Evolutionary conservation across 1,140 invertebrate species (phyloP).

Genomic region (Oreohelix idahoensis): DNA sequence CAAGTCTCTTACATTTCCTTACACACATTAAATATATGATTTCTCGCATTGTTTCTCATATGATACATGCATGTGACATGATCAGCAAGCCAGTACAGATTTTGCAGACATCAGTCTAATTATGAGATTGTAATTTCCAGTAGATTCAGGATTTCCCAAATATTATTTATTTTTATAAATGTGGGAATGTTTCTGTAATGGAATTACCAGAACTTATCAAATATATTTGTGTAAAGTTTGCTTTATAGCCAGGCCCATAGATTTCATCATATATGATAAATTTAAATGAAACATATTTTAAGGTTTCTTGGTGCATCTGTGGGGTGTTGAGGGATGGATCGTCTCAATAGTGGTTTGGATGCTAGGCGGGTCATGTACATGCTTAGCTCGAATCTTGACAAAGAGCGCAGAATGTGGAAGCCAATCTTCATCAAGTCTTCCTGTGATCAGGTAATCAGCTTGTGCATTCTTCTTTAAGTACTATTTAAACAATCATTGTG

Average conservation of each 20-base stretch:
- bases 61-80: no score
- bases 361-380: constrained; percentile 64
- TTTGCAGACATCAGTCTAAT: no score
- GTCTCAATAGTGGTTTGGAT: constrained; percentile 63
- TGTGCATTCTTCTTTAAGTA: neutral
- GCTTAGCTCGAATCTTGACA: constrained; percentile 61
- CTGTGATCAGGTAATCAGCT: constrained; percentile 3
- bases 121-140: no score
- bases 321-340: constrained; percentile 64
- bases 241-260: neutral
- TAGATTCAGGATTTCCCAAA: no score
- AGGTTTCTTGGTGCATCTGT: constrained; percentile 60
- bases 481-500: no score
- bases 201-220: neutral
- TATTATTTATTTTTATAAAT: no score
- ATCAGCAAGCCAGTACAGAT: no score
- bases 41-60: no score
- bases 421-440: constrained; percentile 52
- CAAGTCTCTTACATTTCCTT: no score
- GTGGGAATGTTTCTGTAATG: no score
- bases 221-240: neutral
- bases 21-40: no score
- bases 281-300: constrained; percentile 17
- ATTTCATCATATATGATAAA: neutral
- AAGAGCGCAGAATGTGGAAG: constrained; percentile 63